Percentiles rank a stretch among this genome's conserved stretches.
Conservation (phyloP, 2,888 invertebrate genomes). For the Caenorhabditis doughertyi region DNA sequence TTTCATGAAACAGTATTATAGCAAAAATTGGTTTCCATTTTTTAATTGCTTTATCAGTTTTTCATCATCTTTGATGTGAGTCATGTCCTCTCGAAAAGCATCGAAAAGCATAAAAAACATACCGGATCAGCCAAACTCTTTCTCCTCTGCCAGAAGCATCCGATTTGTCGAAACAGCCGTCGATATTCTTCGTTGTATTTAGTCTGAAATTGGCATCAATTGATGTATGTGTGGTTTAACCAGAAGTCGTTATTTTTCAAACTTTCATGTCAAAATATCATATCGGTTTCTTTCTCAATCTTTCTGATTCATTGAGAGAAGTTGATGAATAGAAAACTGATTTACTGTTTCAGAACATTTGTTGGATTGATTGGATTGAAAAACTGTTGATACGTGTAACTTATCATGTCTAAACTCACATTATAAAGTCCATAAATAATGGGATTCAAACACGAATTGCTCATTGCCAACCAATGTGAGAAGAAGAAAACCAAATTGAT, state of each 20-base stretch:
- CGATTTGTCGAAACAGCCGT: slow-evolving; percentile 39
- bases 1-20: too few relatives aligned
- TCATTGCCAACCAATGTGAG: slow-evolving; percentile 89
- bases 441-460: slow-evolving; percentile 93
- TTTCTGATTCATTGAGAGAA: too few relatives aligned
- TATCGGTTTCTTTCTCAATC: too few relatives aligned
- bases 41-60: too few relatives aligned
- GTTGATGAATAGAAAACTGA: too few relatives aligned
- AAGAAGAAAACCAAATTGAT: slow-evolving; percentile 92
- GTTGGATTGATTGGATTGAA: slow-evolving; percentile 84
- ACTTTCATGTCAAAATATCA: too few relatives aligned
- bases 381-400: too few relatives aligned
- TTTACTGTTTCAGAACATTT: not conserved
- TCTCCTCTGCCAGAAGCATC: slow-evolving; percentile 20
- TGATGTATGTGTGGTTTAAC: not conserved
- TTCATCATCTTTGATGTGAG: too few relatives aligned
- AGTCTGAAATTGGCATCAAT: slow-evolving; percentile 29
- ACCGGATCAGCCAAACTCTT: slow-evolving; percentile 42
- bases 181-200: slow-evolving; percentile 65
- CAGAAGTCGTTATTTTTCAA: too few relatives aligned
- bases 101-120: not conserved
- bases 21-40: too few relatives aligned
- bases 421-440: slow-evolving; percentile 93
- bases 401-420: slow-evolving; percentile 85
- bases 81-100: too few relatives aligned